phyloP scores from a whole-genome alignment of 1,140 invertebrate genomes.

The Maconellicoccus hirsutus region DNA sequence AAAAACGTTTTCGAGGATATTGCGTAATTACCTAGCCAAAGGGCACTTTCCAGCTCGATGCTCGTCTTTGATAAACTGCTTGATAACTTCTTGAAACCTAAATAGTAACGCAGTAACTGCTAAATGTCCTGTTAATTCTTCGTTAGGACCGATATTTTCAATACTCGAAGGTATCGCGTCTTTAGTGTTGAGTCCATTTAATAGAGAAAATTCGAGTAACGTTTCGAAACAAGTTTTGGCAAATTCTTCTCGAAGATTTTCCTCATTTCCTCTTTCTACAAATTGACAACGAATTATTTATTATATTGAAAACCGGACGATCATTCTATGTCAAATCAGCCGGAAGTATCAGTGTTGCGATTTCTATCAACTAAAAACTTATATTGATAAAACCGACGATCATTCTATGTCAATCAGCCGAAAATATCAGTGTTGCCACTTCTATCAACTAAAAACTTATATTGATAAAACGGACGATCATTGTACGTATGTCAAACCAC shows the following conservation, averaged over 20 bases:
- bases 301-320: too few species aligned
- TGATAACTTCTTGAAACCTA: constrained; percentile 84
- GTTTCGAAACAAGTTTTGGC: constrained; percentile 94
- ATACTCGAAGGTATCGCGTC: constrained; percentile 20
- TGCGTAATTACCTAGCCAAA: constrained; percentile 57
- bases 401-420: too few species aligned
- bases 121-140: constrained; percentile 61
- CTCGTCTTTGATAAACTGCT: constrained; percentile 79
- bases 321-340: too few species aligned
- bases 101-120: constrained; percentile 83
- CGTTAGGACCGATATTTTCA: constrained; percentile 34
- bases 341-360: too few species aligned
- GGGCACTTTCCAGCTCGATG: constrained; percentile 79
- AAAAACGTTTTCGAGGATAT: background rate
- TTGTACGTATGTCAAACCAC: too few species aligned
- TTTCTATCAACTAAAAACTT: too few species aligned
- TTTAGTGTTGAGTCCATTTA: constrained; percentile 47
- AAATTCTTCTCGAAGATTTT: constrained; percentile 71
- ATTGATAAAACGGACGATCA: too few species aligned
- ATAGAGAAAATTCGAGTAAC: constrained; percentile 79
- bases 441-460: too few species aligned
- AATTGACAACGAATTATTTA: too few species aligned
- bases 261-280: background rate
- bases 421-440: too few species aligned
- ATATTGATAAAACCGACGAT: too few species aligned